A percentile compares a stretch with the other conserved stretches of the same genome.
These are phyloP conservation scores for Eublepharis macularius DNA, from an alignment of 2,113 vertebrate species.

Conservation along the genomic window DNA sequence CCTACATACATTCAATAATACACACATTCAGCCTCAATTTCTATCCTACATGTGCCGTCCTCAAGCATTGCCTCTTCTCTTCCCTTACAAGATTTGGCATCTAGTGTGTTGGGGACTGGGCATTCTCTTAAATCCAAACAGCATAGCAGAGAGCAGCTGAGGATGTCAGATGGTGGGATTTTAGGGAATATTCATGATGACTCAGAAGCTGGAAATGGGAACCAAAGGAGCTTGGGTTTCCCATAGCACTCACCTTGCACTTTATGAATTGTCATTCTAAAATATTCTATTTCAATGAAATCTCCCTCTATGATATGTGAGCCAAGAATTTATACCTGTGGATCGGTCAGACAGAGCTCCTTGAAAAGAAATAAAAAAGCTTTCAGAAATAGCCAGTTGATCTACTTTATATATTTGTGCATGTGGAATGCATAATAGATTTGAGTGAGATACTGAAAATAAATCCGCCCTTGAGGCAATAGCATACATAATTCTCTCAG, in stretches of 20 bases:
- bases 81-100: neutral
- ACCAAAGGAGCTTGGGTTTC: neutral
- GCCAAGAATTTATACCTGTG: conserved; percentile 15
- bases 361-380: conserved; percentile 18
- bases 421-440: conserved; percentile 5
- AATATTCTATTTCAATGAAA: conserved; percentile 22
- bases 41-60: neutral
- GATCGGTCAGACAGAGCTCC: conserved; percentile 2
- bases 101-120: neutral
- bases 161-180: neutral
- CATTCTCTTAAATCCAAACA: neutral
- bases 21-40: neutral
- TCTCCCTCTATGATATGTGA: neutral
- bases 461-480: conserved; percentile 28
- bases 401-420: conserved; percentile 39
- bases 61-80: neutral
- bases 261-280: conserved; percentile 6
- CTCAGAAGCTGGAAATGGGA: neutral
- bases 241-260: neutral
- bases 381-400: conserved; percentile 49
- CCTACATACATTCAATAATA: neutral
- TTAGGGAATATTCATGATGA: neutral
- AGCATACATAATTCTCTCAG: conserved; percentile 28
- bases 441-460: conserved; percentile 36
- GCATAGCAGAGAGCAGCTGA: neutral